A percentile compares a stretch with the other conserved stretches of the same genome.
Conservation (phyloP, 2,888 invertebrate genomes). For the Esperia sulphurella region DNA sequence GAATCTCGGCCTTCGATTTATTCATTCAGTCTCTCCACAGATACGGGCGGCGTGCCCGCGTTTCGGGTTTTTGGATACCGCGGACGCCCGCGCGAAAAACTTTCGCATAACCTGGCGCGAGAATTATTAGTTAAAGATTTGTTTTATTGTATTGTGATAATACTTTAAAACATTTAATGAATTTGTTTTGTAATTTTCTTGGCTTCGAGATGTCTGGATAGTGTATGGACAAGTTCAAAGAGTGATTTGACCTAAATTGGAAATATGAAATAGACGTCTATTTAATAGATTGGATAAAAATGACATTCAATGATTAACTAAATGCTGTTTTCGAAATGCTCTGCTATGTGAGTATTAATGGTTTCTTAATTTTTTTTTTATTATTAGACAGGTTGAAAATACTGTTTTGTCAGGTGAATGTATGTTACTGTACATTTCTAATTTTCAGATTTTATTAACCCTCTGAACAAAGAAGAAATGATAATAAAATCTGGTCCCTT, state of each 20-base stretch:
- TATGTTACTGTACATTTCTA: too few species aligned
- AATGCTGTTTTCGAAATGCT: conserved; percentile 53
- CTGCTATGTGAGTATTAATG: conserved; percentile 60
- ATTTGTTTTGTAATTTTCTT: too few species aligned
- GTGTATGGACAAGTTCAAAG: too few species aligned
- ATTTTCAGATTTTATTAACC: too few species aligned
- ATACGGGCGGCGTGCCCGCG: conserved; percentile 1
- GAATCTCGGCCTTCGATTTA: neutral
- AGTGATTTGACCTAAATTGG: neutral
- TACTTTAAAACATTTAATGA: too few species aligned
- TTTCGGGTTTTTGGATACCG: neutral
- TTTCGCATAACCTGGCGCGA: neutral
- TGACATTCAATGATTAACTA: conserved; percentile 25
- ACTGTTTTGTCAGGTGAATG: too few species aligned
- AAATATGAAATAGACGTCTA: neutral
- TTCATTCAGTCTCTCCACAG: conserved; percentile 4
- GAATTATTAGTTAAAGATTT: too few species aligned
- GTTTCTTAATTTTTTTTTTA: neutral
- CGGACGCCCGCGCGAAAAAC: neutral
- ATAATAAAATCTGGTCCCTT: too few species aligned
- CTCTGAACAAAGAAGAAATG: too few species aligned
- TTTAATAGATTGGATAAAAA: neutral
- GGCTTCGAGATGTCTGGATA: too few species aligned
- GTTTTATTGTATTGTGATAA: too few species aligned
- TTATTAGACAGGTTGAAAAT: too few species aligned